These are phyloP conservation scores for Tursiops truncatus DNA, from an alignment of 2,113 vertebrate genomes.

Conservation along the genomic window DNA sequence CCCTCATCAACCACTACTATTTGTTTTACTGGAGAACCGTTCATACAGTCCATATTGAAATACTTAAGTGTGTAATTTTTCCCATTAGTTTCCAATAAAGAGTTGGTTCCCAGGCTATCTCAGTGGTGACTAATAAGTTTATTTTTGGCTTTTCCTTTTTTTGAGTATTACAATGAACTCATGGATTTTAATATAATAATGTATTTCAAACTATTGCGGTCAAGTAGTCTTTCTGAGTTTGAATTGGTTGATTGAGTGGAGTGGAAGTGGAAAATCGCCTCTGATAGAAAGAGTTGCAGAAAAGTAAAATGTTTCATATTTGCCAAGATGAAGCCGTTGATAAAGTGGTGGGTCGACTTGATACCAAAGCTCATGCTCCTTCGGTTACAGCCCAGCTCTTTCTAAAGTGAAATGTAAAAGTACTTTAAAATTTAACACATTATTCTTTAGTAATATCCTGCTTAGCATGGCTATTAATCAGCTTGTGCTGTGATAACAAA, in stretches of 20 bases:
- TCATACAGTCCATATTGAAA: conserved; percentile 33
- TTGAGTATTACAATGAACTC: conserved; percentile 19
- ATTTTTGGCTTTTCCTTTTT: conserved; percentile 36
- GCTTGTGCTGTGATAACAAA: neutral
- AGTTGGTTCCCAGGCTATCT: neutral
- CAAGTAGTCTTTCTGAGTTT: neutral
- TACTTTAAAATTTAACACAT: neutral
- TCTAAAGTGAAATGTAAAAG: neutral
- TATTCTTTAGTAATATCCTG: neutral
- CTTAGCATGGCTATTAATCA: neutral
- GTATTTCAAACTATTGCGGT: neutral
- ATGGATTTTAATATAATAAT: neutral
- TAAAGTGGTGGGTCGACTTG: neutral
- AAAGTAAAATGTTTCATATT: neutral
- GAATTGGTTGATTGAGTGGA: neutral
- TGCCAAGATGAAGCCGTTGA: neutral
- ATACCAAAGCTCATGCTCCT: neutral
- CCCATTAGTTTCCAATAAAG: neutral
- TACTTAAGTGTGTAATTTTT: conserved; percentile 46
- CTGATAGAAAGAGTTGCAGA: neutral
- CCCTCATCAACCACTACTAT: neutral
- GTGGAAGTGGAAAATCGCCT: neutral
- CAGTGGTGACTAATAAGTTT: conserved; percentile 32
- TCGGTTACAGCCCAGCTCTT: neutral
- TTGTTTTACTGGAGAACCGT: conserved; percentile 18